phyloP scores from a whole-genome alignment of 2,113 vertebrate genomes.

The Tretioscincus oriximinensis region DNA sequence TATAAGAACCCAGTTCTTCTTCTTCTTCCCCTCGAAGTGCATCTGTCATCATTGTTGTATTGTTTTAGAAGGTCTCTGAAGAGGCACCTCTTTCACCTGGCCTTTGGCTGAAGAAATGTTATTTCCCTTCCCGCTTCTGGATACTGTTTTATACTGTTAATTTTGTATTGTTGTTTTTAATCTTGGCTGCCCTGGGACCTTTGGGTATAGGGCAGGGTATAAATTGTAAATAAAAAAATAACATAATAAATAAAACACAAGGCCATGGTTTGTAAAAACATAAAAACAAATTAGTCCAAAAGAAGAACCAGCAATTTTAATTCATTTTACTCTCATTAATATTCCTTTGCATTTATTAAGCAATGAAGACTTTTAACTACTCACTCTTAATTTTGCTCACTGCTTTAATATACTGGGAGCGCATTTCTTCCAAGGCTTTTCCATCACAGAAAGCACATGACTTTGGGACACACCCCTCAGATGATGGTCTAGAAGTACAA shows the following conservation, averaged over 20 bases:
- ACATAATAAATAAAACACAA: neutral
- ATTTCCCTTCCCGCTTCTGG: too few relatives aligned
- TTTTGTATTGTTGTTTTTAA: too few relatives aligned
- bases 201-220: too few relatives aligned
- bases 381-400: conserved; percentile 91
- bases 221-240: too few relatives aligned
- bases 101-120: too few relatives aligned
- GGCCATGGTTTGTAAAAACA: neutral
- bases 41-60: too few relatives aligned
- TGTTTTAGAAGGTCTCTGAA: too few relatives aligned
- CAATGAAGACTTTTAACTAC: conserved; percentile 32
- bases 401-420: conserved; percentile 86
- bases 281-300: neutral
- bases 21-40: too few relatives aligned
- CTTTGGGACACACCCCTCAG: conserved; percentile 58
- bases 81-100: too few relatives aligned
- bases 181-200: too few relatives aligned
- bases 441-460: conserved; percentile 62
- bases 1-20: too few relatives aligned
- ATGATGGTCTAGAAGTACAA: conserved; percentile 60
- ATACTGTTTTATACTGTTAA: too few relatives aligned
- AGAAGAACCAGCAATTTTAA: neutral
- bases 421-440: conserved; percentile 88
- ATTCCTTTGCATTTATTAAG: neutral
- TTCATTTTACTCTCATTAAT: neutral